Conservation (phyloP, 2,888 invertebrate species). For the Serripes groenlandicus region DNA sequence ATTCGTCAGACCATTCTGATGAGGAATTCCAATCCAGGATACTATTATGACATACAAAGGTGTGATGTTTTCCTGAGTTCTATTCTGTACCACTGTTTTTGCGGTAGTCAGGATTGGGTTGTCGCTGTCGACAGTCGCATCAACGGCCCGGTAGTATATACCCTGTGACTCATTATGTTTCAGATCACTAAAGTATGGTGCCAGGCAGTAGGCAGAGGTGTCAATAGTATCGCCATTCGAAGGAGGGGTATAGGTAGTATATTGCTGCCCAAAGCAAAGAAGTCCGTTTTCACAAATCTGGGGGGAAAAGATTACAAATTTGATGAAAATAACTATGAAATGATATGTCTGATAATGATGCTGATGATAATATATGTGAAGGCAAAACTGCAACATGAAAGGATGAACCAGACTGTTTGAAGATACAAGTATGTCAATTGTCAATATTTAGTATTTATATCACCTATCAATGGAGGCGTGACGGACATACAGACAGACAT, state of each 20-base stretch:
- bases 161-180: neutral
- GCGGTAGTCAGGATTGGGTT: neutral
- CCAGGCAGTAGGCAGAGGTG: slow-evolving; percentile 21
- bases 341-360: no score
- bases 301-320: no score
- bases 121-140: neutral
- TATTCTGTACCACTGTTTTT: neutral
- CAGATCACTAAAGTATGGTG: slow-evolving; percentile 41
- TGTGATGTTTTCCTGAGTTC: slow-evolving; percentile 5
- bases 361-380: no score
- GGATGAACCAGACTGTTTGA: no score
- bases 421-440: no score
- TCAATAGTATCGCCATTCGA: neutral
- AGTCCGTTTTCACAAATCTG: slow-evolving; percentile 57
- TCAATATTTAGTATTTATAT: no score
- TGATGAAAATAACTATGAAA: no score
- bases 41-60: slow-evolving; percentile 27
- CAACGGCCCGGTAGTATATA: slow-evolving; percentile 25
- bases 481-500: no score
- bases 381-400: no score
- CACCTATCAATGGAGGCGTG: no score
- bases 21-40: slow-evolving; percentile 27
- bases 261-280: slow-evolving; percentile 30
- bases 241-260: slow-evolving; percentile 29
- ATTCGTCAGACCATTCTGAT: neutral